Base-by-base conservation (phyloP, 2,113 vertebrate species). In the Antennarius striatus region DNA sequence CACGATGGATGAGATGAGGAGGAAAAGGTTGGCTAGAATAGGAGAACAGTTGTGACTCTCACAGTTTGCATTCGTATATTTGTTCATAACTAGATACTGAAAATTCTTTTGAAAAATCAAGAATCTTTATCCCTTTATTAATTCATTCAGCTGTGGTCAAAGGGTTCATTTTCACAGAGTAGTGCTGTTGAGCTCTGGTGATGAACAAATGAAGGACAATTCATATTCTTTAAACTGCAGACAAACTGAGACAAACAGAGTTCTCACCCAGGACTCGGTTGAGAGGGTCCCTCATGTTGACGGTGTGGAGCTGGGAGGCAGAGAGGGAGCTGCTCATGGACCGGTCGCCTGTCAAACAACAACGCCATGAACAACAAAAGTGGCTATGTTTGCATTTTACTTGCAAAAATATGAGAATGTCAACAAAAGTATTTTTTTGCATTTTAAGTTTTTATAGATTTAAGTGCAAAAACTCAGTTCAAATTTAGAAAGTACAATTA, bases 291-390 rank as follows among this genome's bases (percentile, higher is more conserved):
- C 95, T 92, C 95, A 98, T 98, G 92, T 96, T 99, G 85, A 99
- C 94, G 0, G 96, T 96, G 91, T 99, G 97, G 1, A 99, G 95
- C 88, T 99, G 98, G 32, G 98, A 98, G 61, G 98, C 96, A 0
- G 98, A 98, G 2, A 98, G 93, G 0, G 96, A 98, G 82, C 88
- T 98, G 92, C 95, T 98, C 96, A 98, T 98, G 0, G 96, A 95
- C 16, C 95, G 93, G 79, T 99, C 97, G 60, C 94, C 93, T 93
- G 55, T 11, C 17, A 48, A 1, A 49, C 0, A 53, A 66, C 3
- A 32, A 39, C 32, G 12, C 17, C 3, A 30, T 17, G 12, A 63
- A 68, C n/a, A 50, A 28, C 49, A 50, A 42, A 16, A 46, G 46
- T 1, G 12, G 13, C 17, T 49, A 29, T 22, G 6, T 56, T 79